phyloP scores from a whole-genome alignment of 2,888 invertebrate species.

The Pachymerium ferrugineum region DNA sequence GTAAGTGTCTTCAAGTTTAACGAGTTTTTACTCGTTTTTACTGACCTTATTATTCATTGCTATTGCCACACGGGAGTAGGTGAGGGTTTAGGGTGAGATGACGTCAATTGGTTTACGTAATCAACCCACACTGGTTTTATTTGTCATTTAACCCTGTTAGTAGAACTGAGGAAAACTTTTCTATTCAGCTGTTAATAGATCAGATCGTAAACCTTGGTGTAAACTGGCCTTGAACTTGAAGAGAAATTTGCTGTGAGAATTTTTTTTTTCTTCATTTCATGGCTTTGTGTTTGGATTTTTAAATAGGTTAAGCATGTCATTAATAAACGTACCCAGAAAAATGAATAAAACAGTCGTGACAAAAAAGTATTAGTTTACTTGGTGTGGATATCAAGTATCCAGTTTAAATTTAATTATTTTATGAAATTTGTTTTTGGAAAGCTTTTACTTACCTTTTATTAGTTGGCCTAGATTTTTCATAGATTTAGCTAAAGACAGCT shows the following conservation, averaged over 20 bases:
- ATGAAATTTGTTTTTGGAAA: no score
- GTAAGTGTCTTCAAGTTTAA: no score
- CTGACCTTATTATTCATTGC: background rate
- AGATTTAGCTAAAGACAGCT: background rate
- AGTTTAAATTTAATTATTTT: no score
- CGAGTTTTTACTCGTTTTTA: background rate
- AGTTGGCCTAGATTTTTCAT: constrained; percentile 1
- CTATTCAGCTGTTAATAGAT: background rate
- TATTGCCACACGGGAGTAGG: background rate
- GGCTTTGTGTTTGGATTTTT: background rate
- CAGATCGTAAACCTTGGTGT: background rate
- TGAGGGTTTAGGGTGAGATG: background rate
- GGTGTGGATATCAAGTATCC: background rate
- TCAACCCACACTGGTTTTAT: background rate
- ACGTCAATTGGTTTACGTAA: constrained; percentile 16
- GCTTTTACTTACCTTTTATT: constrained; percentile 1
- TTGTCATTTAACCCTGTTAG: background rate
- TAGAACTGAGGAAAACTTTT: background rate
- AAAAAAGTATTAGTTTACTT: no score
- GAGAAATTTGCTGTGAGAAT: no score
- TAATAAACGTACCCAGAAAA: background rate
- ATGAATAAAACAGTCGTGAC: no score
- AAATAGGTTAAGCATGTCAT: background rate
- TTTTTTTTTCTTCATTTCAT: no score
- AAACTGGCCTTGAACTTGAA: constrained; percentile 23